Evolutionary conservation across 2,888 invertebrate species (phyloP), one percentile per base, ranked within the genome.

Genomic region (Seira sanloemensis): DNA sequence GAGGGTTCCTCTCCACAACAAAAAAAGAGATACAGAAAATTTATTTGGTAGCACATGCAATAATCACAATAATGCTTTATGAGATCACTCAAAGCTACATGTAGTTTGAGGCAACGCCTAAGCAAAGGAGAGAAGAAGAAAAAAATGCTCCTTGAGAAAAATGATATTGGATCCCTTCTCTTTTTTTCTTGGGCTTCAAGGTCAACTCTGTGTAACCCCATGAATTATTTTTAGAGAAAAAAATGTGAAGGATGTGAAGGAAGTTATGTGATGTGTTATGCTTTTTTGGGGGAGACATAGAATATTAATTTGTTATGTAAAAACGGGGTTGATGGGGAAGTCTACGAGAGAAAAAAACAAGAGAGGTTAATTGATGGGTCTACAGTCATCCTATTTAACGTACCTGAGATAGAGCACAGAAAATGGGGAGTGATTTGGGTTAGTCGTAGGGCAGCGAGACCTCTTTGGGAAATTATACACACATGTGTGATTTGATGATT

Each of bases 101-200:
- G 37, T 50, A n/a, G 50, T 50, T 50, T 50, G 50, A 50, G 50
- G 16, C 50, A 50, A 50, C 50, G 50, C 50, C 50, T 50, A 50
- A 50, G 50, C n/a, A 50, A n/a, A 37, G 37, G 12, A 18, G 50
- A 50, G 50, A 50, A n/a, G 50, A 50, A 50, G 50, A 50, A 50
- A 50, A 50, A 50, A 50, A 50, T 50, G 50, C 50, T 50, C 50
- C 50, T 50, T 50, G 50, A 50, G 50, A 50, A 50, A 50, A 50
- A 50, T 50, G 50, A 50, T 50, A 50, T 50, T 50, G 50, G 50
- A 50, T 50, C 50, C 50, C 50, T 50, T 50, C 50, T 50, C 50
- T 50, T 50, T 50, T 50, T 50, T 50, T 50, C 50, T 12, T n/a
- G 5, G n/a, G 50, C 2, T 16, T 50, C 50, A 50, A 50, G 50